Conservation (phyloP, 1,140 invertebrate genomes). For the Drosophila sp. region DNA sequence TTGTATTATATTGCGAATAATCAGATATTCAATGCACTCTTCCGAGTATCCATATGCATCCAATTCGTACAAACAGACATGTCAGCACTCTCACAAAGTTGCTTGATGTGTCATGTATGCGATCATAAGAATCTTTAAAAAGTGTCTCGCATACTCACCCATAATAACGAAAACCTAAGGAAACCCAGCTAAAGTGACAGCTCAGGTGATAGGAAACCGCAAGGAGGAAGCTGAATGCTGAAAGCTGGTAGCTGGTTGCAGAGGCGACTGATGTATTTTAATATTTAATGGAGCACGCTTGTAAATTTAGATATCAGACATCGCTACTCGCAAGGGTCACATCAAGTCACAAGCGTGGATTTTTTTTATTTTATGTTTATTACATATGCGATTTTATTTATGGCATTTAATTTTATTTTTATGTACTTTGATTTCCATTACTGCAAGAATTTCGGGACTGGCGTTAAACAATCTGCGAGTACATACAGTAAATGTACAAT, state of each 20-base stretch:
- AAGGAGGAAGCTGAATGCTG: neutral
- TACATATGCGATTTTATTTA: conserved; percentile 63
- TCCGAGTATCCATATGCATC: neutral
- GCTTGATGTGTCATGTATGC: neutral
- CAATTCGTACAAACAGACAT: conserved; percentile 20
- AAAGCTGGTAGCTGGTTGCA: conserved; percentile 4
- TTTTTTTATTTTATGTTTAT: conserved; percentile 48
- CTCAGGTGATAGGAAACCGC: conserved; percentile 4
- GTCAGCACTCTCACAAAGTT: conserved; percentile 16
- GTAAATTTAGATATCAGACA: conserved; percentile 43
- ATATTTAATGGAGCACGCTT: conserved; percentile 69
- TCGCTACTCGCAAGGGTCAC: conserved; percentile 41
- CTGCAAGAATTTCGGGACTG: conserved; percentile 7
- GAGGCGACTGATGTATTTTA: conserved; percentile 40
- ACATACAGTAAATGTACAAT: conserved; percentile 29
- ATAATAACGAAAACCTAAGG: neutral
- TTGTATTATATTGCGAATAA: conserved; percentile 1
- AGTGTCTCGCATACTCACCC: conserved; percentile 24
- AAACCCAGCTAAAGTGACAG: conserved; percentile 2
- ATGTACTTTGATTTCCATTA: conserved; percentile 79
- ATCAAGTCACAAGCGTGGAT: conserved; percentile 28
- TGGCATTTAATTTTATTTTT: conserved; percentile 80
- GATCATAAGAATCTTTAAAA: conserved; percentile 9
- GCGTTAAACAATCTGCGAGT: conserved; percentile 31
- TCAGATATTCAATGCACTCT: conserved; percentile 10